Base-by-base conservation (phyloP, 2,113 vertebrate species). In the Epinephelus moara region DNA sequence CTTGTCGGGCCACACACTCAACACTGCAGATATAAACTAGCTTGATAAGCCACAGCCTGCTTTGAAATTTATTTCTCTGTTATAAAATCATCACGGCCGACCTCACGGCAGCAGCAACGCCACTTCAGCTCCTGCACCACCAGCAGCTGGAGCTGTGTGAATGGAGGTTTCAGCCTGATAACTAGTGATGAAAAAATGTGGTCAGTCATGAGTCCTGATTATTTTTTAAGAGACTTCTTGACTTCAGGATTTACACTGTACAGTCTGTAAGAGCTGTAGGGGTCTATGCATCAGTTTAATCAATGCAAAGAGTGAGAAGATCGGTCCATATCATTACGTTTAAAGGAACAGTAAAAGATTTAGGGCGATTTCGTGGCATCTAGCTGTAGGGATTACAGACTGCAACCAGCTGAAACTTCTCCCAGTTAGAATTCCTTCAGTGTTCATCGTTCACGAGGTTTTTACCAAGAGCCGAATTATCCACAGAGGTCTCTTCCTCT, bases 1-100 rank as follows among this genome's bases (percentile, higher is more conserved):
- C 87, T 86, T 83, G 67, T 86, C 49, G 82, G 78, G 87, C 75
- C 81, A 47, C 37, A 67, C 37, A 66, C 62, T 84, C 76, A 60
- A 69, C 52, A 64, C n/a, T 17, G 53, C 53, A 56, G 30, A 47
- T 71, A 75, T 67, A 85, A 76, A 62, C 18, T 1, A 18, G 70
- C 45, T n/a, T 25, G 60, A 84, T 68, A 25, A 23, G 66, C 52
- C 55, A 8, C 40, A 61, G 53, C 13, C 73, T 23, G 68, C 21
- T 25, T 64, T 21, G 3, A 86, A 81, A 84, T 33, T 47, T 6
- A 2, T 80, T 79, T 64, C 50, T 62, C 15, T 30, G 33, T 78
- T 85, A 33, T 55, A 63, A 77, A 90, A 74, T 68, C 53, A 60
- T 88, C 67, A 82, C 6, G 37, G 62, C 14, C 11, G 30, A 75